Conservation (phyloP, 2,888 invertebrate species). For the Criorhina ranunculi region DNA sequence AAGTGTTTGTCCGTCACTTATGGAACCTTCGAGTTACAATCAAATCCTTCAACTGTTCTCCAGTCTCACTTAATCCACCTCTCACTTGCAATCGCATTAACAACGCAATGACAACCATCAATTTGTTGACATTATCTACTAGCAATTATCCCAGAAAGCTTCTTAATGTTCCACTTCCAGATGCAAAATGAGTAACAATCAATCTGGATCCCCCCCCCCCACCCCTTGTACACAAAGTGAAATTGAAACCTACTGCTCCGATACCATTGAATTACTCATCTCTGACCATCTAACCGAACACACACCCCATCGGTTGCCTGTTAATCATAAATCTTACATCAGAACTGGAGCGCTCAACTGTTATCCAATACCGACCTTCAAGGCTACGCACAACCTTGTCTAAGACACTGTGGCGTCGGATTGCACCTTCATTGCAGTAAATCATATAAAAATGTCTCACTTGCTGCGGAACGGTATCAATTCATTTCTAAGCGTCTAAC, state of each 20-base stretch:
- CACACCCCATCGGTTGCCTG: neutral
- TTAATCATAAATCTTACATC: constrained; percentile 4
- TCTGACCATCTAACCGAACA: neutral
- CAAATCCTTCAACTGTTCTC: no score
- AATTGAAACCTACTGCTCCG: neutral
- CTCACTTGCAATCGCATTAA: no score
- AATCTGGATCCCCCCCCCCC: no score
- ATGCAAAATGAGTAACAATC: no score
- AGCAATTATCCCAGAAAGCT: no score
- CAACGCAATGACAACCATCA: no score
- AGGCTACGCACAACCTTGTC: constrained; percentile 15
- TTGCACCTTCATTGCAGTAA: constrained; percentile 19
- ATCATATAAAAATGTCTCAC: constrained; percentile 59
- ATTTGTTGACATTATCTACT: no score
- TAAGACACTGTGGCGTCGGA: constrained; percentile 15
- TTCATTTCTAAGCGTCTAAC: constrained; percentile 47
- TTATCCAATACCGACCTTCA: constrained; percentile 39
- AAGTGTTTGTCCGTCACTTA: no score
- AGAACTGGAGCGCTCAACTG: constrained; percentile 54
- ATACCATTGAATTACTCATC: neutral
- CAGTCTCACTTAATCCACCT: no score
- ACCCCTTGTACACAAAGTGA: no score
- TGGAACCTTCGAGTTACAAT: no score
- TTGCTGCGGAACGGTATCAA: constrained; percentile 28
- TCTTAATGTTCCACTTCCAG: no score